Evolutionary conservation across 2,113 vertebrate genomes (phyloP).

Genomic region (Ciconia stormi): DNA sequence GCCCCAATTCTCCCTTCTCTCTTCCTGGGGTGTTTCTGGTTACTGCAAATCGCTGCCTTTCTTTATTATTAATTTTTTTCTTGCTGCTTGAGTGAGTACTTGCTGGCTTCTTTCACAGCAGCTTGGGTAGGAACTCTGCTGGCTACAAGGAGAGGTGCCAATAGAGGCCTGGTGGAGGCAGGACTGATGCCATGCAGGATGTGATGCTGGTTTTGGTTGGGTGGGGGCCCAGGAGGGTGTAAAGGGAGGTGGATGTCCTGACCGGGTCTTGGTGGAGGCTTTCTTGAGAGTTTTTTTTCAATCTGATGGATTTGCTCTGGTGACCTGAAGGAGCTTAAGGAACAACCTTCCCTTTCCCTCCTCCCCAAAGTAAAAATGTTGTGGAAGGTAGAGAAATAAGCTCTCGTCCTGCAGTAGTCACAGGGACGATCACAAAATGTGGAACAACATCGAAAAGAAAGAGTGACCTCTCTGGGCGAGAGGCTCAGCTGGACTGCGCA

Average conservation of each 20-base stretch:
- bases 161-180: conserved; percentile 7
- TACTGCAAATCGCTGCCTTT: conserved; percentile 44
- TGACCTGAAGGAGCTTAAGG: not conserved
- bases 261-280: not conserved
- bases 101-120: conserved; percentile 65
- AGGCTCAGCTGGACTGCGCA: not conserved
- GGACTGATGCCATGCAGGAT: not conserved
- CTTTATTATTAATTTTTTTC: conserved; percentile 54
- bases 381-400: not conserved
- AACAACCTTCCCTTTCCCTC: not conserved
- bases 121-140: conserved; percentile 50
- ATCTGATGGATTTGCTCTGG: not conserved
- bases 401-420: not conserved
- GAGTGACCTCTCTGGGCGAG: not conserved
- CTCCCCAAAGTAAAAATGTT: not conserved
- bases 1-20: conserved; percentile 18
- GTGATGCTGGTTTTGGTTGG: not conserved
- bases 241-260: not conserved
- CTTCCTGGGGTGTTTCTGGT: conserved; percentile 55
- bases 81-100: conserved; percentile 61
- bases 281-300: not conserved
- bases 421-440: not conserved
- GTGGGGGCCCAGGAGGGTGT: not conserved
- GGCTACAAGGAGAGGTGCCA: conserved; percentile 4
- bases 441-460: not conserved